phyloP scores from a whole-genome alignment of 2,888 invertebrate species.

The Drosophila niveifrons region DNA sequence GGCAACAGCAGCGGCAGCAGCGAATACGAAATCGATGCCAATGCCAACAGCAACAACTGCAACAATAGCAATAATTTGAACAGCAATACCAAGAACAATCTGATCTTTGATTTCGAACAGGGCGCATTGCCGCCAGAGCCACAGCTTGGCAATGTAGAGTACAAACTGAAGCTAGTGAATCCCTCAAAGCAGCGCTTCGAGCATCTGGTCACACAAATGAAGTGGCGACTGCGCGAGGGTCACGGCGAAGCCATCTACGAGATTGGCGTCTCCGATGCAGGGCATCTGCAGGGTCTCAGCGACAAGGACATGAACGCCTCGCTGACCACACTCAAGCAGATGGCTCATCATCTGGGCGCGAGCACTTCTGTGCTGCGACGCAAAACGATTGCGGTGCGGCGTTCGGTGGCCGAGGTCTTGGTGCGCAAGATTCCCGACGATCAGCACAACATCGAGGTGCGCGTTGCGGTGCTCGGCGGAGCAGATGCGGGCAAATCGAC shows the following conservation, averaged over 20 bases:
- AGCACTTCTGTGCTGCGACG: constrained; percentile 91
- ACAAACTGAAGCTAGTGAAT: constrained; percentile 97
- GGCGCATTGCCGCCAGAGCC: constrained; percentile 95
- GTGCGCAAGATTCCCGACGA: constrained; percentile 95
- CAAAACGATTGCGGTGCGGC: constrained; percentile 86
- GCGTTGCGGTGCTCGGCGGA: constrained; percentile 97
- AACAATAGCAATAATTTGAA: constrained; percentile 45
- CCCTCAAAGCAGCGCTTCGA: constrained; percentile 96
- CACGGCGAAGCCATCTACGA: constrained; percentile 99
- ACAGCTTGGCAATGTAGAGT: constrained; percentile 97
- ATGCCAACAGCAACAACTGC: constrained; percentile 45
- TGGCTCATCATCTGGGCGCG: constrained; percentile 95
- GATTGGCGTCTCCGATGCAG: constrained; percentile 97
- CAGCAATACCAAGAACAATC: constrained; percentile 71
- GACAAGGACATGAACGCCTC: constrained; percentile 94
- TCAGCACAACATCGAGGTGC: constrained; percentile 94
- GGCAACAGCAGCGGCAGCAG: constrained; percentile 73
- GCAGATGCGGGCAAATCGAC: constrained; percentile 99
- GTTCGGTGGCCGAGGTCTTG: constrained; percentile 94
- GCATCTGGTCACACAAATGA: constrained; percentile 99
- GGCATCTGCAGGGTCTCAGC: constrained; percentile 93
- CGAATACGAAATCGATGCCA: constrained; percentile 60
- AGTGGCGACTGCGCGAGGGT: constrained; percentile 98
- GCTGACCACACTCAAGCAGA: constrained; percentile 92
- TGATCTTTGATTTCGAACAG: constrained; percentile 86